These are phyloP conservation scores for Encarsia formosa DNA, from an alignment of 2,888 invertebrate species.

Conservation along the genomic window DNA sequence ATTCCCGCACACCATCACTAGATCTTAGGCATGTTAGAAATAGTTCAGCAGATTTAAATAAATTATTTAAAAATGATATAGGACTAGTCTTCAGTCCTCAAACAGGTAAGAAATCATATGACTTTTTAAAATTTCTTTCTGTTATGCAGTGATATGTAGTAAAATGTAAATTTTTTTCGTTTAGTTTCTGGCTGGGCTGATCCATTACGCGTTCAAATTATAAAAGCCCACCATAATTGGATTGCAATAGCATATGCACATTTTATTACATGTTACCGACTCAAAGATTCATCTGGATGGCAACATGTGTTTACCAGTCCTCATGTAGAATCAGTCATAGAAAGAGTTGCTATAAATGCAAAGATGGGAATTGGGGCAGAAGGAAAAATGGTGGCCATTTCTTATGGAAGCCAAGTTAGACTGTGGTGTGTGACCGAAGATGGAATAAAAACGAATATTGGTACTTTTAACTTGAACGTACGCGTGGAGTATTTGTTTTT, in stretches of 20 bases:
- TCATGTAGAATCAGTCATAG: slow-evolving; percentile 83
- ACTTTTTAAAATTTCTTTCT: background rate
- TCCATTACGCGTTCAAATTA: slow-evolving; percentile 83
- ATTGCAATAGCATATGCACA: slow-evolving; percentile 95
- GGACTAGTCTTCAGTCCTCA: slow-evolving; percentile 65
- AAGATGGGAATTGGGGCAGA: slow-evolving; percentile 57
- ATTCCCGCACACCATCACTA: slow-evolving; percentile 80
- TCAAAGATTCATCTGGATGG: slow-evolving; percentile 97
- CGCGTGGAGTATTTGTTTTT: slow-evolving; percentile 94
- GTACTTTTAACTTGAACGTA: slow-evolving; percentile 85
- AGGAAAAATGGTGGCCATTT: slow-evolving; percentile 79
- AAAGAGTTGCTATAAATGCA: slow-evolving; percentile 85
- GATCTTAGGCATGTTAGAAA: slow-evolving; percentile 71
- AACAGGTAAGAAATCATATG: slow-evolving; percentile 48
- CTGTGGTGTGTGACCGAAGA: slow-evolving; percentile 79
- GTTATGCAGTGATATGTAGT: background rate
- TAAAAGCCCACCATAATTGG: slow-evolving; percentile 97
- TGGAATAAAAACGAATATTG: slow-evolving; percentile 69
- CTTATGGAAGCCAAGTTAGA: slow-evolving; percentile 70
- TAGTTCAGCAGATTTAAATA: slow-evolving; percentile 72
- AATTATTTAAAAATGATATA: slow-evolving; percentile 67
- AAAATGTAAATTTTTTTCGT: slow-evolving; percentile 3
- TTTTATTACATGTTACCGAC: slow-evolving; percentile 89
- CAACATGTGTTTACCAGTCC: slow-evolving; percentile 91
- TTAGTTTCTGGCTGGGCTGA: slow-evolving; percentile 74